A percentile compares a stretch with the other conserved stretches of the same genome.
Conservation (phyloP, 1,140 invertebrate species). For the Helicoverpa armigera region DNA sequence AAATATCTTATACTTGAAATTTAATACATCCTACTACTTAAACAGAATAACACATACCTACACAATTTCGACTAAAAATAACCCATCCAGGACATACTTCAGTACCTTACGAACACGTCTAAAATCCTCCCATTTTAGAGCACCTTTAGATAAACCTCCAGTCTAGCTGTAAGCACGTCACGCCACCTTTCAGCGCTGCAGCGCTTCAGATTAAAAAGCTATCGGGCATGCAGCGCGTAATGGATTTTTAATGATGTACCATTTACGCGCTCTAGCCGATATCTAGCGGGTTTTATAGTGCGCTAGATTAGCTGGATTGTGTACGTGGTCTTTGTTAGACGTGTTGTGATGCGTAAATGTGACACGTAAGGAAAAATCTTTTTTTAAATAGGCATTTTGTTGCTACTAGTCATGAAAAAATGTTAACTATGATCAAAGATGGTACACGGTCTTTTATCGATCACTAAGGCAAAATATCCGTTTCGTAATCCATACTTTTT, state of each 20-base stretch:
- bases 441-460: too few species aligned
- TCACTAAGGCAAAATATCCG: too few species aligned
- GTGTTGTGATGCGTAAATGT: background rate
- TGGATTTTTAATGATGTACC: conserved; percentile 62
- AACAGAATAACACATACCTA: too few species aligned
- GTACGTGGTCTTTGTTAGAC: background rate
- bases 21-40: too few species aligned
- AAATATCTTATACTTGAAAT: too few species aligned
- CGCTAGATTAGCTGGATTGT: background rate
- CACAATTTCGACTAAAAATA: background rate
- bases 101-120: background rate
- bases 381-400: too few species aligned
- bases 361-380: too few species aligned
- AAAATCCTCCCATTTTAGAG: conserved; percentile 1
- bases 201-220: conserved; percentile 54
- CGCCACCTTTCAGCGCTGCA: conserved; percentile 35
- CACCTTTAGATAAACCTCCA: conserved; percentile 24
- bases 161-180: conserved; percentile 25
- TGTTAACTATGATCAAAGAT: too few species aligned
- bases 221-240: conserved; percentile 57
- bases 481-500: too few species aligned
- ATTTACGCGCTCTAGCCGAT: conserved; percentile 50
- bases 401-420: too few species aligned
- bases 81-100: background rate
- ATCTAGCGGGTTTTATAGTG: conserved; percentile 31